Evolutionary conservation across 2,113 vertebrate species (phyloP).

Genomic region (Cheirogaleus medius): DNA sequence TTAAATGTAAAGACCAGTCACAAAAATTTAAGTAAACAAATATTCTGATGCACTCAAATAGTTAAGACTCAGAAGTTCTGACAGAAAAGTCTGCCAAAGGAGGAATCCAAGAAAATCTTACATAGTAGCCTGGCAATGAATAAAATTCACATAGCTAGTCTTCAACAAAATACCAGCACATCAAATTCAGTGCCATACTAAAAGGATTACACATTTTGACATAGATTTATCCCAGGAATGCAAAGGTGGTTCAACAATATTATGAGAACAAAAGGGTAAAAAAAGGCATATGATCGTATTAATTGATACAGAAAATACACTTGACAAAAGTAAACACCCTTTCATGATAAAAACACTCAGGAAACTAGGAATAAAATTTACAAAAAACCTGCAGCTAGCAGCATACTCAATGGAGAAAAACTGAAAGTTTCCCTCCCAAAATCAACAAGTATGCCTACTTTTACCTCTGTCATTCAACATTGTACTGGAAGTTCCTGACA

Average conservation of each 20-base stretch:
- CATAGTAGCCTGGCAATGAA: background rate
- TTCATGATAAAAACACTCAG: background rate
- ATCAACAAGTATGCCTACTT: background rate
- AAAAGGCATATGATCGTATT: background rate
- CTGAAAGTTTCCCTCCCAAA: background rate
- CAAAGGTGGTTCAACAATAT: background rate
- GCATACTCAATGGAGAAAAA: background rate
- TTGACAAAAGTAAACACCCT: background rate
- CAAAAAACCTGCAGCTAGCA: background rate
- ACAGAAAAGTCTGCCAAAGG: constrained; percentile 4
- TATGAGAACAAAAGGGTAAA: background rate
- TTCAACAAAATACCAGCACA: background rate
- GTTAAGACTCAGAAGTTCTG: background rate
- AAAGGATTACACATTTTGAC: background rate
- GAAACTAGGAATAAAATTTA: background rate
- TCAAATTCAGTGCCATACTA: background rate
- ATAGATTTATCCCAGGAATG: background rate
- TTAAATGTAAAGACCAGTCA: background rate
- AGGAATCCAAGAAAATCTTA: background rate
- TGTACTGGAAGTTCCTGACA: background rate
- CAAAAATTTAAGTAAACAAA: constrained; percentile 1
- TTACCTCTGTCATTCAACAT: background rate
- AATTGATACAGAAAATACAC: background rate
- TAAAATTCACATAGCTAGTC: background rate
- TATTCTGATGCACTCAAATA: background rate